phyloP scores from a whole-genome alignment of 2,113 vertebrate species.

The Pithys albifrons region DNA sequence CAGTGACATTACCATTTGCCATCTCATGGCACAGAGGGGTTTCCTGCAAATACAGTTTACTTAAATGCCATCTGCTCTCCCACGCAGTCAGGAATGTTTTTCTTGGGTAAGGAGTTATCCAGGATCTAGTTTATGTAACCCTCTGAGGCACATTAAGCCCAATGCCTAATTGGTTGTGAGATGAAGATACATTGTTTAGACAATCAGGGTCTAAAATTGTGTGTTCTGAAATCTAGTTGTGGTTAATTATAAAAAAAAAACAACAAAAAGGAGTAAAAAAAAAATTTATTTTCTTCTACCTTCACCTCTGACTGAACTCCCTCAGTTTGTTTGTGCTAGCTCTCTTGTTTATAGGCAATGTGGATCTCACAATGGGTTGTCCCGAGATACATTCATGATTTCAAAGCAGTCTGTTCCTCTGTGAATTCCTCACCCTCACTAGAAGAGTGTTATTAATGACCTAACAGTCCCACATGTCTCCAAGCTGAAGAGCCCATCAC shows the following conservation, averaged over 20 bases:
- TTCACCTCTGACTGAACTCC: constrained; percentile 12
- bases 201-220: background rate
- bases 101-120: constrained; percentile 3
- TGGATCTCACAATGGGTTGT: constrained; percentile 11
- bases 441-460: background rate
- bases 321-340: background rate
- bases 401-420: constrained; percentile 39
- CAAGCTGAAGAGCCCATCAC: background rate
- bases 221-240: background rate
- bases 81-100: constrained; percentile 17
- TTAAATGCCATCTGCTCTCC: constrained; percentile 52
- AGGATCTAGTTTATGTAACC: constrained; percentile 1
- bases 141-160: background rate
- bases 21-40: background rate
- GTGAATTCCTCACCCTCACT: background rate
- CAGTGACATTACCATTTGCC: constrained; percentile 43
- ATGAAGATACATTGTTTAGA: background rate
- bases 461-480: background rate
- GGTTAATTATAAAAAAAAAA: background rate
- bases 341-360: background rate
- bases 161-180: background rate
- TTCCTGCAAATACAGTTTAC: constrained; percentile 42
- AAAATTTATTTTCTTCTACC: background rate
- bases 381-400: constrained; percentile 13
- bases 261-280: background rate